Conservation (phyloP, 30 jellyfish, hydroid and myxozoan genomes). For the Aurelia sp. region DNA sequence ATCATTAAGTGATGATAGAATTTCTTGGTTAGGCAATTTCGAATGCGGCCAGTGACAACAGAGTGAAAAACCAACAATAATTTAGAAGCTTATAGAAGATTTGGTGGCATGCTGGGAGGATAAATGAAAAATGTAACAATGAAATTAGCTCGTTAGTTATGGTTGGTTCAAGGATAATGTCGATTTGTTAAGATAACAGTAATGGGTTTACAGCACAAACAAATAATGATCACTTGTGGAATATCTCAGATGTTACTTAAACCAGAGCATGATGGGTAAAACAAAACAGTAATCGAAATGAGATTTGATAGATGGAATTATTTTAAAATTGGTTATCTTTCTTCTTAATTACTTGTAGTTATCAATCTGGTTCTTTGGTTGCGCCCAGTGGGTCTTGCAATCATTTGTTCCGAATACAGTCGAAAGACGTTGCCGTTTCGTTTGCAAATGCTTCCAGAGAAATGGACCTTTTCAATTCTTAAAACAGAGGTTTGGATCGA, state of each 20-base stretch:
- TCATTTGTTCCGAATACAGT: no score
- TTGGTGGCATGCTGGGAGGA: neutral
- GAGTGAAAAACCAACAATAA: conserved; percentile 1
- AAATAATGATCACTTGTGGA: no score
- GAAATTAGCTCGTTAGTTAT: conserved; percentile 20
- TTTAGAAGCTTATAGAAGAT: neutral
- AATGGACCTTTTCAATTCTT: no score
- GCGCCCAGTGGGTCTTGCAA: neutral
- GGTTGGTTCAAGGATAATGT: conserved; percentile 4
- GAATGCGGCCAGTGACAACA: neutral
- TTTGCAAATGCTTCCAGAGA: no score
- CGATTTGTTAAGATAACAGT: neutral
- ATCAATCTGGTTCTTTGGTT: no score
- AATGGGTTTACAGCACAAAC: no score
- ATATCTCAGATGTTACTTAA: neutral
- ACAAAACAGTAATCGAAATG: conserved; percentile 29
- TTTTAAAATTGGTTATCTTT: conserved; percentile 4
- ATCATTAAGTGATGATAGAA: neutral
- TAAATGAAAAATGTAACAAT: conserved; percentile 2
- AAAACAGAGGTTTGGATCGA: no score
- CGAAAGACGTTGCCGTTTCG: no score
- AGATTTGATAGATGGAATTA: conserved; percentile 20
- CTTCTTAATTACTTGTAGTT: conserved; percentile 3
- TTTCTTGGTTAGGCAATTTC: neutral
- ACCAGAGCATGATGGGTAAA: conserved; percentile 19